Evolutionary conservation across 1,140 invertebrate species (phyloP), one percentile per base, ranked within the genome.

Genomic region (Ericerus pela): DNA sequence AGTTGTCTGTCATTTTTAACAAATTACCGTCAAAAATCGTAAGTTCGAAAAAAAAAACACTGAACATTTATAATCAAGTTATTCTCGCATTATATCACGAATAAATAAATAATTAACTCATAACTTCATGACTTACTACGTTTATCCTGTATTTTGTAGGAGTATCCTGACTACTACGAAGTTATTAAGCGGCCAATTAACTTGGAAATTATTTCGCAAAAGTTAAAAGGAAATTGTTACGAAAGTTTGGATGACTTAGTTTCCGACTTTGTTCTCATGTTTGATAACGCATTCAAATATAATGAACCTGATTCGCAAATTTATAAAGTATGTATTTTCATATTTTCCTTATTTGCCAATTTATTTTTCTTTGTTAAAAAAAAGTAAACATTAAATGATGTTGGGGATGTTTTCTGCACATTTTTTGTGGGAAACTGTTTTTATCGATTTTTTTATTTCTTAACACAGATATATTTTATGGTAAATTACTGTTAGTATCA

Each of bases 241-340:
- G 82, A 85, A 14, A 81, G 76, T 56, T 72, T 98, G 8, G 92
- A 96, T 53, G 91, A 96, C 60, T 71, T 98, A 36, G 81, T 93
- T 0, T 79, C 84, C 0, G 96, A 99, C 71, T 88, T 98, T 65
- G 82, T 92, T 61, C 73, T 96, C 14, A 96, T 99, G 91, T 95
- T 99, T 70, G 94, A 99, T 64, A 99, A 99, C 70, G 96, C 95
- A 26, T 98, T 93, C 73, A 96, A 96, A 72, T 99, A 96, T 69
- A 99, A 99, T 70, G 96, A 99, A 69, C 95, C 96, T 0, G 94
- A 97, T 69, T 97, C 94, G 0, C 88, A 95, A 67, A 96, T 99
- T 62, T 99, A 99, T 68, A 97, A 97, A 73, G 80, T 82, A 68
- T 57, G 2, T 14, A 22, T 30, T 28, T 29, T 4, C 12, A 16